Conservation (phyloP, 2,113 vertebrate genomes). For the Cyprinodon brontotheroides region DNA sequence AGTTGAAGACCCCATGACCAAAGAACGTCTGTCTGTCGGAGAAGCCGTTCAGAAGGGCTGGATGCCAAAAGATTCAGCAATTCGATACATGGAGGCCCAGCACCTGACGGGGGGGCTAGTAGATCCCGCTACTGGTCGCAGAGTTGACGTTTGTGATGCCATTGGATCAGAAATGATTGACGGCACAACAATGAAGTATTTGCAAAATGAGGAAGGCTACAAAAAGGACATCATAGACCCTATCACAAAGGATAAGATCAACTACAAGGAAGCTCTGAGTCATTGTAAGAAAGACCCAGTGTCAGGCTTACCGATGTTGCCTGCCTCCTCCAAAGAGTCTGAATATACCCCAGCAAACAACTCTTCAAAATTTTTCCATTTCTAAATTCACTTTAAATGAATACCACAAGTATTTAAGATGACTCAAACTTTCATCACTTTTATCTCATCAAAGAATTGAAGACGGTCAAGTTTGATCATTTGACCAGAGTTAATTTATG, state of each 20-base stretch:
- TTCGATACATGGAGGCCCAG: constrained; percentile 88
- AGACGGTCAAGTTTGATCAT: background rate
- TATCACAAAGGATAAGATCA: constrained; percentile 88
- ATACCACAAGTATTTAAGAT: background rate
- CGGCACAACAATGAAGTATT: constrained; percentile 81
- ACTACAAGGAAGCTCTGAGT: constrained; percentile 91
- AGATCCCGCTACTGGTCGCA: constrained; percentile 83
- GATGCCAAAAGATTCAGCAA: constrained; percentile 87
- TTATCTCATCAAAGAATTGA: too few relatives aligned
- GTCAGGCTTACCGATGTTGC: constrained; percentile 87
- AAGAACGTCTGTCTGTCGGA: constrained; percentile 86
- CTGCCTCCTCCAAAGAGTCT: constrained; percentile 71
- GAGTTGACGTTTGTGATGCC: constrained; percentile 85
- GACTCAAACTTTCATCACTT: background rate
- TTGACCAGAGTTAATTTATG: too few relatives aligned
- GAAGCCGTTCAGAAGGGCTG: constrained; percentile 93
- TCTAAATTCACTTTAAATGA: background rate
- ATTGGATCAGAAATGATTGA: constrained; percentile 84
- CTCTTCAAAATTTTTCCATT: constrained; percentile 17
- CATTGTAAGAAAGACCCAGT: constrained; percentile 84
- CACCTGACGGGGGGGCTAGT: constrained; percentile 92
- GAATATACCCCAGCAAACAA: constrained; percentile 51
- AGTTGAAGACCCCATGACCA: constrained; percentile 90
- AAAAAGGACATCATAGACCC: constrained; percentile 89
- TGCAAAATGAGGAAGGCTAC: constrained; percentile 85